These are phyloP conservation scores for Anolis sagrei DNA, from an alignment of 2,113 vertebrate species.

Conservation along the genomic window DNA sequence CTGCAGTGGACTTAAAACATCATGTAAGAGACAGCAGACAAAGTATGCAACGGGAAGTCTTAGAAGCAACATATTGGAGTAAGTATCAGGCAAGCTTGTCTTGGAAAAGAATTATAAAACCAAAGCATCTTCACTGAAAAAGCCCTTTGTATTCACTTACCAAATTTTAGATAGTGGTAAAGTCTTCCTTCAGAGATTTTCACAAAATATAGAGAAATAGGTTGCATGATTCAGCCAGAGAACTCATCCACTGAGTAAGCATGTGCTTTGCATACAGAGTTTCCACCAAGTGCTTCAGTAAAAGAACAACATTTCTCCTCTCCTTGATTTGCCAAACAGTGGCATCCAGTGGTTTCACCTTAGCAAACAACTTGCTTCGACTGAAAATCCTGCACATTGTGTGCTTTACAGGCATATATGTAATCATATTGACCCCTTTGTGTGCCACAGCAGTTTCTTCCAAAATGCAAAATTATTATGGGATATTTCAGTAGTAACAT, in stretches of 20 bases:
- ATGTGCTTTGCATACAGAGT: not conserved
- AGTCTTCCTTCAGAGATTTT: not conserved
- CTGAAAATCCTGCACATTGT: no score
- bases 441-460: not conserved
- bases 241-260: not conserved
- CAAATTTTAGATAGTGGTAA: not conserved
- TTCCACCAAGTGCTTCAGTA: not conserved
- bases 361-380: no score
- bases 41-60: no score
- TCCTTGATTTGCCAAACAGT: not conserved
- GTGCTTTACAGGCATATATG: no score
- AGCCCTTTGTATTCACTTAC: no score
- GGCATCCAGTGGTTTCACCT: no score
- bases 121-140: not conserved
- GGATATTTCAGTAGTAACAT: not conserved
- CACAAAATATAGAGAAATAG: not conserved
- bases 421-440: not conserved
- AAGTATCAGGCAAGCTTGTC: not conserved
- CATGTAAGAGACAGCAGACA: no score
- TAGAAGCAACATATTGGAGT: no score
- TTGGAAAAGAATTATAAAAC: not conserved
- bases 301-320: not conserved
- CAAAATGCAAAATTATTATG: not conserved
- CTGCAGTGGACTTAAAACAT: no score
- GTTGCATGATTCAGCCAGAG: not conserved